These are phyloP conservation scores for Crossocerus cetratus DNA, from an alignment of 2,888 invertebrate genomes.

Conservation along the genomic window DNA sequence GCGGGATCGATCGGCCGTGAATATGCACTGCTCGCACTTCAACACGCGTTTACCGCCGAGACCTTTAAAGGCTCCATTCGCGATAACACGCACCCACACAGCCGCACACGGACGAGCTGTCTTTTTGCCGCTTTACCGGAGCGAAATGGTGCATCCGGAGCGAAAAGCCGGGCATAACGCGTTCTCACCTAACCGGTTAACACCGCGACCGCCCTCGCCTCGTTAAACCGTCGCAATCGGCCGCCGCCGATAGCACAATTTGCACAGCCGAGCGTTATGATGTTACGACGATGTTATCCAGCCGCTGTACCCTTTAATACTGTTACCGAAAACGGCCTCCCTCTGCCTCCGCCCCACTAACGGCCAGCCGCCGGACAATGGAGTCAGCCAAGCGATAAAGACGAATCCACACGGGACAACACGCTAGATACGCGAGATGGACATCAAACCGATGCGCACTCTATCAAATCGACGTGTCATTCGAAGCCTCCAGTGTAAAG, in stretches of 20 bases:
- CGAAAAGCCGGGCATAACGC: slow-evolving; percentile 20
- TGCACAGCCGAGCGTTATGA: background rate
- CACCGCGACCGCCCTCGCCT: background rate
- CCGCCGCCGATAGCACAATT: background rate
- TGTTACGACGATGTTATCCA: background rate
- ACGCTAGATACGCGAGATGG: background rate
- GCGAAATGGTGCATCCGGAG: slow-evolving; percentile 23
- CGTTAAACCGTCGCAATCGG: background rate
- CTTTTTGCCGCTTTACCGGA: background rate
- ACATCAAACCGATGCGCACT: slow-evolving; percentile 43
- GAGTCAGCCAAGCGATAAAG: slow-evolving; percentile 9
- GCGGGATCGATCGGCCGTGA: slow-evolving; percentile 41
- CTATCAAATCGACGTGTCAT: slow-evolving; percentile 55
- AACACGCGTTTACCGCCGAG: slow-evolving; percentile 15
- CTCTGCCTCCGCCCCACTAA: background rate
- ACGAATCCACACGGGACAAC: background rate
- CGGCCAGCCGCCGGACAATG: background rate
- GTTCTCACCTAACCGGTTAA: slow-evolving; percentile 4
- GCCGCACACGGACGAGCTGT: no score
- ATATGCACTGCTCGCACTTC: slow-evolving; percentile 35
- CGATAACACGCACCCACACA: slow-evolving; percentile 26
- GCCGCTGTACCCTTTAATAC: no score
- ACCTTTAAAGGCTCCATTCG: slow-evolving; percentile 34
- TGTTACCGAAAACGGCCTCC: no score
- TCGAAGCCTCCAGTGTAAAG: slow-evolving; percentile 51